phyloP scores from a whole-genome alignment of 1,140 invertebrate species.

The Scaptomyza pallida region DNA sequence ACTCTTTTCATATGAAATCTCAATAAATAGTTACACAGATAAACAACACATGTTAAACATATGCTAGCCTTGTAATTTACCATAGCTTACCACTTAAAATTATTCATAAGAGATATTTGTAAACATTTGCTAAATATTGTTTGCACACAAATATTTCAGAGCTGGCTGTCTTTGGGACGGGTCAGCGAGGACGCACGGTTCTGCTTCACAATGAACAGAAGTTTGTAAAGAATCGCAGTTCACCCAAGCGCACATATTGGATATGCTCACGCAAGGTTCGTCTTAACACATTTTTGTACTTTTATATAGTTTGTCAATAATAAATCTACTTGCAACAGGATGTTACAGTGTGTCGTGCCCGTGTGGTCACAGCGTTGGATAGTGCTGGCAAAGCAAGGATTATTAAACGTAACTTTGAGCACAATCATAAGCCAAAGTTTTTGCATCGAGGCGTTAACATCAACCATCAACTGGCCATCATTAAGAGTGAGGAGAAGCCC shows the following conservation, averaged over 20 bases:
- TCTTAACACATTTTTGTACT: neutral
- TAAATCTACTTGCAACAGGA: slow-evolving; percentile 48
- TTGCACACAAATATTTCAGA: slow-evolving; percentile 59
- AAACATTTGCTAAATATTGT: neutral
- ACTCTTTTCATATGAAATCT: slow-evolving; percentile 1
- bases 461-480: slow-evolving; percentile 42
- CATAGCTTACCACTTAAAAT: neutral
- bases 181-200: slow-evolving; percentile 75
- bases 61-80: slow-evolving; percentile 26
- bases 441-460: slow-evolving; percentile 35
- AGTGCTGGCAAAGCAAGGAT: slow-evolving; percentile 55
- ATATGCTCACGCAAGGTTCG: slow-evolving; percentile 77
- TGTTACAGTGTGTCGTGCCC: slow-evolving; percentile 70
- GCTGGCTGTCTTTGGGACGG: slow-evolving; percentile 71
- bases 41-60: slow-evolving; percentile 10
- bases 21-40: slow-evolving; percentile 25
- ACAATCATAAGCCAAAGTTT: slow-evolving; percentile 76
- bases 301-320: neutral
- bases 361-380: slow-evolving; percentile 75
- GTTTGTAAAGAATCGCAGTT: slow-evolving; percentile 79
- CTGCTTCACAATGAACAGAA: slow-evolving; percentile 70
- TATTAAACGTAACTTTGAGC: slow-evolving; percentile 70
- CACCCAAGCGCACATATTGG: slow-evolving; percentile 78
- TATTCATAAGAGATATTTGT: neutral
- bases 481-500: slow-evolving; percentile 5